Evolutionary conservation across 2,113 vertebrate genomes (phyloP).

Genomic region (Aviceda subcristata): DNA sequence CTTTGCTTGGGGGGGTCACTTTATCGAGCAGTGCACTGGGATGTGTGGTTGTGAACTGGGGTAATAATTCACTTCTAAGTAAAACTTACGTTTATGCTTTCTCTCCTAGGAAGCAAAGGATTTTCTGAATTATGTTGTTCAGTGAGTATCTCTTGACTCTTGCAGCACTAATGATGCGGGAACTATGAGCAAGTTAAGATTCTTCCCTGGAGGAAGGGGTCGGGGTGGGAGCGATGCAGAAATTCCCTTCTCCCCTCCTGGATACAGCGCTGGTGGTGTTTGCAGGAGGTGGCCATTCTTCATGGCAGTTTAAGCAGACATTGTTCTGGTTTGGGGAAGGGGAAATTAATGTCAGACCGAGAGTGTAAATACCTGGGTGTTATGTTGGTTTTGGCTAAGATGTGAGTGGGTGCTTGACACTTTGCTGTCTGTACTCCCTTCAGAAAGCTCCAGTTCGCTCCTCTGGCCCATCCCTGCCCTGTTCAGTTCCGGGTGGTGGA

Average conservation of each 20-base stretch:
- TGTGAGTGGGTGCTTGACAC: background rate
- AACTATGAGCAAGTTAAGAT: background rate
- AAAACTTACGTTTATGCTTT: background rate
- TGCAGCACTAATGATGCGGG: background rate
- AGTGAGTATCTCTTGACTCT: slow-evolving; percentile 71
- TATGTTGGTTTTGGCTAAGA: background rate
- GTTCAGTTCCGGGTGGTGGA: slow-evolving; percentile 92
- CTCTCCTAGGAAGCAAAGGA: slow-evolving; percentile 76
- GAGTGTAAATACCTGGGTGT: background rate
- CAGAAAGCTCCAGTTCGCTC: slow-evolving; percentile 86
- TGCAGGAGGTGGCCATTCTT: background rate
- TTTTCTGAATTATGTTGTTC: slow-evolving; percentile 78
- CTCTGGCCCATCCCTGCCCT: slow-evolving; percentile 80
- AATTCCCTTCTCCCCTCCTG: background rate
- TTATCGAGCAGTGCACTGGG: background rate
- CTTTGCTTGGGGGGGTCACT: background rate
- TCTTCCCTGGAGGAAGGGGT: background rate
- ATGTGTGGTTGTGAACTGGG: background rate
- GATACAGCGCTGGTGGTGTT: rapidly evolving
- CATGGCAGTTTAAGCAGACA: rapidly evolving
- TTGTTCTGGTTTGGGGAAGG: background rate
- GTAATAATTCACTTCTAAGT: background rate
- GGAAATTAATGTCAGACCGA: rapidly evolving
- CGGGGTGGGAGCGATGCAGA: background rate
- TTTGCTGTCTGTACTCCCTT: slow-evolving; percentile 19